Evolutionary conservation across 2,888 invertebrate species (phyloP), one percentile per base, ranked within the genome.

Genomic region (Horisme vitalbata): DNA sequence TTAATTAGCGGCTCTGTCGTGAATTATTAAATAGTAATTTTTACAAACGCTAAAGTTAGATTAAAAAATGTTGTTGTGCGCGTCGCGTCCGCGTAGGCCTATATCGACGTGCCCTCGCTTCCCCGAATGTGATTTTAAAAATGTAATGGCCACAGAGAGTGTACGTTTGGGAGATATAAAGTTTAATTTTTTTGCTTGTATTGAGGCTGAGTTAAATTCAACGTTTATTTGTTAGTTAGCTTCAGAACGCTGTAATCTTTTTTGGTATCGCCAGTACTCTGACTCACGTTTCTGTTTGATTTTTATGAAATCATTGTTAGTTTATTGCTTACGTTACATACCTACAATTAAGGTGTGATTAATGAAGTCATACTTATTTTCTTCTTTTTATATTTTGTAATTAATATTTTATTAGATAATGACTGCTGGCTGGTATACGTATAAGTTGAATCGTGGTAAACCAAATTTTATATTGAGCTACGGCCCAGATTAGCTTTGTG

Each of bases 41-140:
- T 90, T 90, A 86, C 88, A 86, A 88, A 89, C 84, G 88, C 80
- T 80, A 84, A 89, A 90, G 88, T 89, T 90, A 83, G 86, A 90
- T 89, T 90, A 88, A 89, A 89, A 84, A 88, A 82, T 74, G 81
- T 79, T 76, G 72, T 70, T 75, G 71, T 70, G 69, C 68, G 67
- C 61, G 57, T 53, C 60, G 68, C 66, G 65, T 54, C 70, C 75
- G 74, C 57, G 75, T 90, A 90, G 90, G 89, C 90, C 89, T 87
- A 89, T 80, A 80, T 81, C 65, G 63, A 62, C 60, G 65, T 64
- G 62, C 58, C 67, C 61, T 47, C 59, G 64, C 55, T 70, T 71
- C 68, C 71, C 65, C 58, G 73, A 76, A 85, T 81, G 79, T 73
- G 82, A 77, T 82, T 86, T 86, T 83, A 83, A 89, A 88, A 88